Evolutionary conservation across 2,888 invertebrate species (phyloP), one percentile per base, ranked within the genome.

Genomic region (Phalera bucephala): DNA sequence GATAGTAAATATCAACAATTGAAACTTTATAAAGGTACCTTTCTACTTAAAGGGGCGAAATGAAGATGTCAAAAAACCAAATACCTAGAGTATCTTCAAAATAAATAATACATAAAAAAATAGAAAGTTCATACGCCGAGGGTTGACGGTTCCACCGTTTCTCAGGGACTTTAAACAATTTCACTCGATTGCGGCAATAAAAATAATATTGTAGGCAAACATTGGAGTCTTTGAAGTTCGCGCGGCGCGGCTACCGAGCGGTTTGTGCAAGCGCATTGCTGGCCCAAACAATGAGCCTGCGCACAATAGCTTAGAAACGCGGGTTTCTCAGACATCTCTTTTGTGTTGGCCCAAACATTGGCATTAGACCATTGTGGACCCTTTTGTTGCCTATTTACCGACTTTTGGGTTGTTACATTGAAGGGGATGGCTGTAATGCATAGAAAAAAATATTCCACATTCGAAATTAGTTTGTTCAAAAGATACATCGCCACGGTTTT

Each of bases 271-370:
- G 77, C 72, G 76, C 53, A 62, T 50, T 52, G 52, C 42, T 51
- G 50, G 50, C 40, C 31, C 36, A 40, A 72, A 85, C 84, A 86
- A 85, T 80, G 73, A 72, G 51, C 41, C 15, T 3, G 64, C 68
- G 72, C 72, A 88, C 85, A 88, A 88, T 76, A 43, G 55, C 42
- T 17, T 29, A 29, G 11, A 45, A 52, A 46, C 68, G 50, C 60
- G 11, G 27, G 37, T 56, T 69, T 80, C 78, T 83, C 85, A 81
- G 80, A 84, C 73, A 63, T 74, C 72, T 70, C 67, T 79, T 48
- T 88, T 87, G 84, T 87, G 77, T 80, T 76, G 72, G 73, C 66
- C 84, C 83, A 88, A 88, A 89, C 88, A 88, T 88, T 79, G 88
- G 85, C 80, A 84, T 85, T 80, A 76, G 78, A 46, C 67, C 48